Conservation (phyloP, 2,888 invertebrate genomes). For the Hofmannophila pseudospretella region DNA sequence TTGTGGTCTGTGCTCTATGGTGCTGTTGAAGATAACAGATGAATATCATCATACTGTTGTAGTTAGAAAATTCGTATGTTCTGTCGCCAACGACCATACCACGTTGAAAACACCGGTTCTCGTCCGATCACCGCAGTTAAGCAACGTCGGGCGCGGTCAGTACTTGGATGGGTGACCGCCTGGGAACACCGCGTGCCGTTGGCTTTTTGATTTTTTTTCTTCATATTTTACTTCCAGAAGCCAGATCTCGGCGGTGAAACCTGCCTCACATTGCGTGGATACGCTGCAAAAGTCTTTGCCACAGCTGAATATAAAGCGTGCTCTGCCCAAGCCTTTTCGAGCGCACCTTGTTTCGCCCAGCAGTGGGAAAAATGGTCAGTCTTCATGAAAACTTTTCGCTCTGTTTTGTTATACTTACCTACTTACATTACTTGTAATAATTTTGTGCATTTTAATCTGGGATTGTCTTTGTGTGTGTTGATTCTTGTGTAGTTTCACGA, state of each 20-base stretch:
- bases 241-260: conserved; percentile 53
- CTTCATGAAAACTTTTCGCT: conserved; percentile 8
- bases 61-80: not conserved
- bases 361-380: conserved; percentile 43
- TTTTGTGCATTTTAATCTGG: too few relatives aligned
- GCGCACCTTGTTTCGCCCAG: conserved; percentile 31
- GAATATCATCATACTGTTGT: too few relatives aligned
- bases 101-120: conserved; percentile 51
- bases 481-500: too few relatives aligned
- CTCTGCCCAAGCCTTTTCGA: conserved; percentile 26
- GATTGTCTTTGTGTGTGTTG: too few relatives aligned
- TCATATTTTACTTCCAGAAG: conserved; percentile 25
- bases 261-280: conserved; percentile 66
- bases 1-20: too few relatives aligned
- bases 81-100: conserved; percentile 56
- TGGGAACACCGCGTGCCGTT: conserved; percentile 42
- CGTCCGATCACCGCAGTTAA: conserved; percentile 55
- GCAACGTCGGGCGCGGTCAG: conserved; percentile 49
- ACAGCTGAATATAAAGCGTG: conserved; percentile 33
- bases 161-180: conserved; percentile 56
- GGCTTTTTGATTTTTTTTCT: conserved; percentile 25
- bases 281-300: conserved; percentile 56
- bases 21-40: too few relatives aligned
- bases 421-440: too few relatives aligned
- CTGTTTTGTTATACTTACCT: too few relatives aligned